Base-by-base conservation (phyloP, 2,888 invertebrate species). In the Malthinus seriepunctatus region DNA sequence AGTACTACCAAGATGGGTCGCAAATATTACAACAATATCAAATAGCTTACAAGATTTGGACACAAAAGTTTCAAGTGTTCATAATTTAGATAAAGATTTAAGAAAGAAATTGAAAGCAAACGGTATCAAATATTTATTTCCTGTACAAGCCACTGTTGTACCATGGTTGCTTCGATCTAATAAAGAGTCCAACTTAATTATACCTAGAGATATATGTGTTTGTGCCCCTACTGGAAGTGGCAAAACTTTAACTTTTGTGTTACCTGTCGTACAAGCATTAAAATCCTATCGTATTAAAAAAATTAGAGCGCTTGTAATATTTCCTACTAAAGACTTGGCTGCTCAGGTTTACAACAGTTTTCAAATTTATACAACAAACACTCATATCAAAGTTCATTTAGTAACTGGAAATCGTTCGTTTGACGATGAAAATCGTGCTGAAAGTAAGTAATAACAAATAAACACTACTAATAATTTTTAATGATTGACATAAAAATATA, bases 201-300 rank as follows among this genome's bases (percentile, higher is more conserved):
- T 91, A 79, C 91, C 94, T 0, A 85, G 89, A 66, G 98, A 99
- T 77, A 83, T 97, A 50, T 98, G 98, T 80, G 93, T 99, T 31
- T 96, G 95, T 38, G 96, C 97, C 11, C 97, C 98, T 1, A 98
- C 98, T 1, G 97, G 97, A 11, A 97, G 96, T 81, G 98, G 98
- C 12, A 98, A 98, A 82, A 98, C 98, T 1, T 79, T 98, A 56
- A 90, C 96, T 2, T 98, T 93, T 84, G 94, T 93, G 46, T 79
- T 98, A 62, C 98, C 98, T 6, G 87, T 97, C 45, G 81, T 97
- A 34, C 92, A 95, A 81, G 84, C 88, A 47, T 62, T 77, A 48
- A 73, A 71, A 59, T 64, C 63, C 49, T 59, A 71, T 48, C 63
- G 62, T 32, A 59, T 72, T 4, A 77, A 72, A 54, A 84, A 86